These are phyloP conservation scores for Tethea ocularis DNA, from an alignment of 2,888 invertebrate species.

Conservation along the genomic window DNA sequence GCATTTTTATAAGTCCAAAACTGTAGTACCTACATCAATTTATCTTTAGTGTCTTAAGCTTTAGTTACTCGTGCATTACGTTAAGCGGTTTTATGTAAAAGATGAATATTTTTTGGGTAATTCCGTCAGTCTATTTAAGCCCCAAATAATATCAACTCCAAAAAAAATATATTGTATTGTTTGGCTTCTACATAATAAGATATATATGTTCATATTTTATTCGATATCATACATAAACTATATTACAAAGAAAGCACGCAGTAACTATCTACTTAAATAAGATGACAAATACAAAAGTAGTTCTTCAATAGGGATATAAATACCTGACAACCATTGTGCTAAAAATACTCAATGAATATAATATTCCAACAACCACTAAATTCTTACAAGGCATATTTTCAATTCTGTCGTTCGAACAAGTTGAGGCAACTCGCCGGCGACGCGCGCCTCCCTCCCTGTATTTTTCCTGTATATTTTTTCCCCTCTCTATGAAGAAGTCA, in stretches of 20 bases:
- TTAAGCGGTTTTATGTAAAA: neutral
- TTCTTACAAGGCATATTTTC: conserved; percentile 43
- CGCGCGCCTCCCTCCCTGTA: conserved; percentile 45
- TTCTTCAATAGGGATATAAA: neutral
- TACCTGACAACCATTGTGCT: neutral
- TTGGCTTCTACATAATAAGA: no score
- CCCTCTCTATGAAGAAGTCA: conserved; percentile 81
- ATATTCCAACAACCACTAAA: conserved; percentile 33
- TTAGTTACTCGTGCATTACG: neutral
- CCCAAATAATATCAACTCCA: neutral
- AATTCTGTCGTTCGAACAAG: conserved; percentile 42
- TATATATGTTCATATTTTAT: neutral
- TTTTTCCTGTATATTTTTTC: conserved; percentile 72
- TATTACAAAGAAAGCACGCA: neutral
- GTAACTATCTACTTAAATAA: neutral
- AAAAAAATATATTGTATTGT: no score
- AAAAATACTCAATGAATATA: neutral
- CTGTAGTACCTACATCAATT: neutral
- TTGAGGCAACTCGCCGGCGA: conserved; percentile 28
- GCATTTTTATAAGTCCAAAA: neutral
- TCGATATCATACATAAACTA: neutral
- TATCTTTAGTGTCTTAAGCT: neutral
- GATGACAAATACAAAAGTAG: conserved; percentile 7
- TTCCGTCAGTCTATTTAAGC: neutral
- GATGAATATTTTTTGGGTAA: neutral